These are phyloP conservation scores for mouse (Mus musculus) DNA, from an alignment of 2,113 vertebrate species.

Conservation along the genomic window GRCm39 chr12:79701001-79701500, in stretches of 20 bases:
- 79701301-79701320: background rate
- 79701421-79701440: background rate
- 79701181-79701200: background rate
- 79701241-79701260: slow-evolving; percentile 19
- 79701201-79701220: too few species aligned
- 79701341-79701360: background rate
- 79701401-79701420: background rate
- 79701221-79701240: background rate
- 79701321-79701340: background rate
- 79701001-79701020: slow-evolving; percentile 4
- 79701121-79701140: background rate
- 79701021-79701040: background rate
- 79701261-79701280: background rate
- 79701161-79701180: background rate
- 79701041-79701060: background rate
- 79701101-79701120: background rate
- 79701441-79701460: slow-evolving; percentile 29
- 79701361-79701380: background rate
- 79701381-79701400: background rate
- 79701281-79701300: background rate
- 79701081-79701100: background rate
- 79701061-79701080: background rate
- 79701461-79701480: slow-evolving; percentile 37
- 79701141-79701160: background rate
- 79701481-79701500: slow-evolving; percentile 26